A percentile compares a stretch with the other conserved stretches of the same genome.
Conservation (phyloP, 2,797 vertebrate genomes). For the Neosalanx taihuensis region DNA sequence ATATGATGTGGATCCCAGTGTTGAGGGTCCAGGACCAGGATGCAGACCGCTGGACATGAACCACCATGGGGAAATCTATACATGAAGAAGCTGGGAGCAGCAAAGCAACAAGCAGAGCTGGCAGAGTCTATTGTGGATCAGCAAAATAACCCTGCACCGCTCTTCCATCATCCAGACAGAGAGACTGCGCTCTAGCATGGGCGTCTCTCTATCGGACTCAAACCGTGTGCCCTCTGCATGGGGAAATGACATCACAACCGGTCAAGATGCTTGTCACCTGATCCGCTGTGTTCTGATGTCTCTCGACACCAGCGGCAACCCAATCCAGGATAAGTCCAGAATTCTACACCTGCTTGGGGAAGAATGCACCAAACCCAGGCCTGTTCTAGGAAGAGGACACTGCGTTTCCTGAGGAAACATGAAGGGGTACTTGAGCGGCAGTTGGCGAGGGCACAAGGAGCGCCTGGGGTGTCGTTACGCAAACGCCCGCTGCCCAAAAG, state of each 20-base stretch:
- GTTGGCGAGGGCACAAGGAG: slow-evolving; percentile 24
- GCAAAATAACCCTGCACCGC: neutral
- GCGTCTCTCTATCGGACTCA: neutral
- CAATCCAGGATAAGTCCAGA: no score
- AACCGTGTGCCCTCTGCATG: neutral
- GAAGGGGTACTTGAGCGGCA: slow-evolving; percentile 33
- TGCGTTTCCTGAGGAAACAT: no score
- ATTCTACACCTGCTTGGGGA: no score
- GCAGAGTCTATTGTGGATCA: neutral
- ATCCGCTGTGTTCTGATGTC: no score
- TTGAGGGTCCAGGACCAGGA: no score
- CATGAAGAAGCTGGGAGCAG: neutral
- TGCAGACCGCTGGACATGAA: neutral
- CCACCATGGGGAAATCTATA: neutral
- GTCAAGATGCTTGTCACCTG: no score
- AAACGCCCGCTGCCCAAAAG: slow-evolving; percentile 37
- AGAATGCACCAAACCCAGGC: no score
- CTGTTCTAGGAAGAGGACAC: no score
- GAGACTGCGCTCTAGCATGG: neutral
- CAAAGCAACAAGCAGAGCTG: neutral
- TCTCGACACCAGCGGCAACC: no score
- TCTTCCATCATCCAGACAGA: neutral
- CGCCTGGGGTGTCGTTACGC: slow-evolving; percentile 23
- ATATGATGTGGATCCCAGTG: no score
- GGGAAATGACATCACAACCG: no score